Evolutionary conservation across 2,888 invertebrate genomes (phyloP), one percentile per base, ranked within the genome.

Genomic region (Abrostola triplasia): DNA sequence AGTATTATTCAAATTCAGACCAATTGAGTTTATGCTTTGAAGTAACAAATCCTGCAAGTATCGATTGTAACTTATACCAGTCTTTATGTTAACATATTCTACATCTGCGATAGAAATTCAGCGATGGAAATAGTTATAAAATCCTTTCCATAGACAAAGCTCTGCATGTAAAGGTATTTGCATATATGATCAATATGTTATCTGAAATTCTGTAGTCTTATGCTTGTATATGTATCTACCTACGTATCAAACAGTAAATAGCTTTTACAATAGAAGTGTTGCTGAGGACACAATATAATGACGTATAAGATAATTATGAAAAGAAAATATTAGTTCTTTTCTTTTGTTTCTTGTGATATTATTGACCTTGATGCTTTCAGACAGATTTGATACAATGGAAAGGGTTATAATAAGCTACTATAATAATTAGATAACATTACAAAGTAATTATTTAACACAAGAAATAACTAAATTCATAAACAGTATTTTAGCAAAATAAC

Each of bases 261-360:
- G 12, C 13, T 40, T 40, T 9, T 8, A 48, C 48, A 47, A 51
- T 11, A 42, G 24, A 54, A 36, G 42, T 55, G 11, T 50, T 36
- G 44, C 49, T 52, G 56, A 49, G 59, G 51, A 62, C 57, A 62
- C 62, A 68, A 61, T 57, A 41, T 44, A 64, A 59, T 9, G 41
- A 44, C 12, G 47, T 38, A 47, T 13, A 41, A 55, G 50, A 64
- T 42, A 53, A 48, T 36, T 53, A 59, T 47, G 58, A 63, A 62
- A 64, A 58, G 40, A 64, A 69, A 62, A 61, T 54, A 11, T 57
- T 53, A 49, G 49, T 56, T 64, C 5, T 49, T 66, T 69, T 65
- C 53, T 56, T 73, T 76, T 67, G 63, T 65, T 61, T 24, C 44
- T 53, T 52, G n/a, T 56, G 40, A n/a, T n/a, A n/a, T 48, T 48